phyloP scores from a whole-genome alignment of 2,888 invertebrate species.

The Harpalus rufipes region DNA sequence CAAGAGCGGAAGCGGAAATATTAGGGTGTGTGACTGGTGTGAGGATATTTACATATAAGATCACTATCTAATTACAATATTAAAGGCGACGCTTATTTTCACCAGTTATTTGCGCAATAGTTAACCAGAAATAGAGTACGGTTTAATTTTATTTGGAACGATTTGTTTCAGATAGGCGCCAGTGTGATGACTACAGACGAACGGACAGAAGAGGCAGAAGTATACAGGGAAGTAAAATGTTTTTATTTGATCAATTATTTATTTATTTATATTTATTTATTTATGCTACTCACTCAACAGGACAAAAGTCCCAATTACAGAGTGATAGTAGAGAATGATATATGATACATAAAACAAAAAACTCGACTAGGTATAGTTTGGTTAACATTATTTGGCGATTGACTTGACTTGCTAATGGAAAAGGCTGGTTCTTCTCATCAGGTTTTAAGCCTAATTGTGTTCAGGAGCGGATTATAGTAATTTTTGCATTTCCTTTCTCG shows the following conservation, averaged over 20 bases:
- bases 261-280: no score
- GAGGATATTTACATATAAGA: constrained; percentile 29
- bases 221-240: not conserved
- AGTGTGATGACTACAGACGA: not conserved
- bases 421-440: no score
- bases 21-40: constrained; percentile 7
- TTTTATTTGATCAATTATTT: not conserved
- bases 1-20: constrained; percentile 29
- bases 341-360: no score
- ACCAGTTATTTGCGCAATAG: not conserved
- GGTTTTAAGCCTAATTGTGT: no score
- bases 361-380: no score
- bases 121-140: not conserved
- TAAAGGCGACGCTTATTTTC: constrained; percentile 22
- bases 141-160: not conserved
- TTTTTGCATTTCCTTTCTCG: no score
- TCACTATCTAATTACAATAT: constrained; percentile 49
- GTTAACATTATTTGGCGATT: no score
- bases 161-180: not conserved
- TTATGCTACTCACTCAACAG: no score
- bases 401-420: no score
- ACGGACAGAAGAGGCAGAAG: not conserved
- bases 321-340: no score
- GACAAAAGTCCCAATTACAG: no score
- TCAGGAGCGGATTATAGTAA: no score